A percentile compares a stretch with the other conserved stretches of the same genome.
phyloP scores from a whole-genome alignment of 2,888 invertebrate genomes.

The Rapana venosa region DNA sequence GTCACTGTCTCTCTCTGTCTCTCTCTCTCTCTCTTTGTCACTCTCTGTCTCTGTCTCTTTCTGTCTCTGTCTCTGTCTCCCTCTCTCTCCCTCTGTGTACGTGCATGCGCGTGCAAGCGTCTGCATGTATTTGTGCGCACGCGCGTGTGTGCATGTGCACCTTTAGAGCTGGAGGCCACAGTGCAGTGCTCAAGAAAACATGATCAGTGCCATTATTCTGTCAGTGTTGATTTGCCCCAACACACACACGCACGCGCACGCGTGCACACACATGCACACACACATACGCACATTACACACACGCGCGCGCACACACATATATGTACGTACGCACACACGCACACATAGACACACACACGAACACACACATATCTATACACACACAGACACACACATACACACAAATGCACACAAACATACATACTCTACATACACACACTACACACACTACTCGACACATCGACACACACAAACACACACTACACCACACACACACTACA shows the following conservation, averaged over 20 bases:
- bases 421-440: constrained; percentile 9
- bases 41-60: not conserved
- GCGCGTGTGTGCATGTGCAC: too few species aligned
- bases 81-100: too few species aligned
- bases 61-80: too few species aligned
- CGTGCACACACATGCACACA: not conserved
- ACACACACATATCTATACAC: not conserved
- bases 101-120: too few species aligned
- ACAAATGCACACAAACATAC: not conserved
- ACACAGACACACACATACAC: not conserved
- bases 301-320: not conserved
- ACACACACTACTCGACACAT: too few species aligned
- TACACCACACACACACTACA: not conserved
- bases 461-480: constrained; percentile 4
- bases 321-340: not conserved
- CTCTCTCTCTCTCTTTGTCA: not conserved
- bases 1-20: not conserved
- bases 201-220: too few species aligned
- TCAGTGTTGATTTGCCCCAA: too few species aligned
- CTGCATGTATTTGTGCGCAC: too few species aligned
- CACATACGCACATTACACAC: constrained; percentile 10
- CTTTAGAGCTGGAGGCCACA: too few species aligned
- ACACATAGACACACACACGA: not conserved
- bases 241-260: too few species aligned
- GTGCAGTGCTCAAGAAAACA: too few species aligned